A percentile compares a stretch with the other conserved stretches of the same genome.
Evolutionary conservation across 1,140 invertebrate species (phyloP).

Genomic region (Aphelenchoides besseyi): DNA sequence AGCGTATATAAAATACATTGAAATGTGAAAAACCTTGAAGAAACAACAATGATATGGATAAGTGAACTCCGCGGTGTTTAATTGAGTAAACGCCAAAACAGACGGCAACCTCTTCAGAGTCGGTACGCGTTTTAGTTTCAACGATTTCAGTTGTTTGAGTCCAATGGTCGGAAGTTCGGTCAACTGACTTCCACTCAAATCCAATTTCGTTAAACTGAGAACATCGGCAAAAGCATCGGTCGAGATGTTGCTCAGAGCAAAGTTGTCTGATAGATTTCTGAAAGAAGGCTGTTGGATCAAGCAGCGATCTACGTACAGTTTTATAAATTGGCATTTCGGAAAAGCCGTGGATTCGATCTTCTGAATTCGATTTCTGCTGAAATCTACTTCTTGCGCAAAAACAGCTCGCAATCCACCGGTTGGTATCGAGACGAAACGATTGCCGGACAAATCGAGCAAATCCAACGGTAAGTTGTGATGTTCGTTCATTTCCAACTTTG

Average conservation of each 20-base stretch:
- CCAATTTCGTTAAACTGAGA: constrained; percentile 31
- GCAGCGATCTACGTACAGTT: constrained; percentile 30
- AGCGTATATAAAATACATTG: not conserved
- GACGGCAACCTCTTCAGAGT: constrained; percentile 39
- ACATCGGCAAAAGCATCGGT: constrained; percentile 37
- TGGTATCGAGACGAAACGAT: constrained; percentile 30
- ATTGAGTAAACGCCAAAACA: constrained; percentile 46
- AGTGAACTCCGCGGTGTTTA: constrained; percentile 42
- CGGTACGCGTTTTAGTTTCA: constrained; percentile 38
- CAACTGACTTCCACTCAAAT: constrained; percentile 40
- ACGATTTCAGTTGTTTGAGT: constrained; percentile 39
- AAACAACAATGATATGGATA: constrained; percentile 51
- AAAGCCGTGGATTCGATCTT: constrained; percentile 31
- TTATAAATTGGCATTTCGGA: constrained; percentile 32
- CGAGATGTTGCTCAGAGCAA: constrained; percentile 15
- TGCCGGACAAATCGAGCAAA: constrained; percentile 44
- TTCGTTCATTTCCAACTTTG: constrained; percentile 33
- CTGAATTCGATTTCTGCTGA: constrained; percentile 32
- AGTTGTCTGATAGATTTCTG: constrained; percentile 35
- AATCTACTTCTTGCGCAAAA: constrained; percentile 19
- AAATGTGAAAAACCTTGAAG: constrained; percentile 31
- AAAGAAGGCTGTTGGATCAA: constrained; percentile 4
- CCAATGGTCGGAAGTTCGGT: constrained; percentile 35
- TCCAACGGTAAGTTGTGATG: constrained; percentile 37
- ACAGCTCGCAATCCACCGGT: constrained; percentile 13